These are phyloP conservation scores for Zaprionus camerounensis DNA, from an alignment of 1,140 invertebrate genomes.

Conservation along the genomic window DNA sequence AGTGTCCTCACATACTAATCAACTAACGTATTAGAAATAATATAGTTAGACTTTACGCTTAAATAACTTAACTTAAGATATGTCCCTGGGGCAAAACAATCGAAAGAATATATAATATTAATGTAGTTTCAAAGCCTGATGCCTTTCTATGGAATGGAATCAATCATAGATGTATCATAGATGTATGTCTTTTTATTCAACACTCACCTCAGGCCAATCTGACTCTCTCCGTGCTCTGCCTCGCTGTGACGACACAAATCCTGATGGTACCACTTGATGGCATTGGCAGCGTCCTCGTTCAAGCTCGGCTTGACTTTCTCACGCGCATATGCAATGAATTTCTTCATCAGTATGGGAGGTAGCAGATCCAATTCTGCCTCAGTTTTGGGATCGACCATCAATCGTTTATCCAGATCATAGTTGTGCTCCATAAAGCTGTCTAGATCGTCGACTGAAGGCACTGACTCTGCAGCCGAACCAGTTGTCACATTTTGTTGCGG, in stretches of 20 bases:
- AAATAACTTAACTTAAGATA: conserved; percentile 57
- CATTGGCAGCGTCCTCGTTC: conserved; percentile 88
- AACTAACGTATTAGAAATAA: conserved; percentile 25
- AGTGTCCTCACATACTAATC: conserved; percentile 10
- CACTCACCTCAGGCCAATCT: conserved; percentile 64
- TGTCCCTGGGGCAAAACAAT: neutral
- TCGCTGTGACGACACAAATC: conserved; percentile 86
- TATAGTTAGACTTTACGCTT: conserved; percentile 12
- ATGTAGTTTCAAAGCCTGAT: neutral
- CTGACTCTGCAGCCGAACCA: neutral
- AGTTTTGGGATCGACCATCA: conserved; percentile 85
- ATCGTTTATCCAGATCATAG: conserved; percentile 85
- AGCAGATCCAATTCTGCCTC: conserved; percentile 89
- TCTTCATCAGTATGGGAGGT: conserved; percentile 90
- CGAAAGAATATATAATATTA: conserved; percentile 2
- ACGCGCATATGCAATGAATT: conserved; percentile 95
- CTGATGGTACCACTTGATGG: conserved; percentile 93
- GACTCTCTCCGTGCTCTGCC: conserved; percentile 32
- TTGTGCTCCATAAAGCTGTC: conserved; percentile 55
- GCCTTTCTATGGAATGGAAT: neutral
- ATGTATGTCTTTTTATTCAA: too few relatives aligned
- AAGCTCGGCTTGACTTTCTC: conserved; percentile 94
- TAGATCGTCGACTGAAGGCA: conserved; percentile 1
- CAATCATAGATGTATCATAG: neutral
- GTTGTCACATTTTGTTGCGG: conserved; percentile 4